Evolutionary conservation across 1,140 invertebrate genomes (phyloP).

Genomic region (Tetragonula clypearis): DNA sequence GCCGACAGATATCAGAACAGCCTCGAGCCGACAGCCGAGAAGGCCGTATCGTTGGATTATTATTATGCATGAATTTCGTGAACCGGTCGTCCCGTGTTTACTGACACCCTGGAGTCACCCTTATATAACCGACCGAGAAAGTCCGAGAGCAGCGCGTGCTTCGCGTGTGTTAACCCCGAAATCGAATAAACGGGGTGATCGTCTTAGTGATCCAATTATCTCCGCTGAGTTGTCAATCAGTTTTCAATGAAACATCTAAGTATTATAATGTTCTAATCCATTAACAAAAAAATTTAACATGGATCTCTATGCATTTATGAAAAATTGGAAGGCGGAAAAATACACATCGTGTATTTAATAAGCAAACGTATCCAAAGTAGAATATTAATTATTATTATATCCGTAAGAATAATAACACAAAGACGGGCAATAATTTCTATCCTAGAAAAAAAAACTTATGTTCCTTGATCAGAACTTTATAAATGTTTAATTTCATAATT

Average conservation of each 20-base stretch:
- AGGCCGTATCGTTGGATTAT: conserved; percentile 54
- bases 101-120: background rate
- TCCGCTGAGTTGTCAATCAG: background rate
- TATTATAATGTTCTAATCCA: no score
- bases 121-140: conserved; percentile 45
- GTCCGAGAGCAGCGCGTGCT: conserved; percentile 15
- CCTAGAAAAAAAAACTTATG: background rate
- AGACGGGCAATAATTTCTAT: background rate
- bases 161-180: background rate
- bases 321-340: no score
- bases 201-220: background rate
- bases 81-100: conserved; percentile 24
- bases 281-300: no score
- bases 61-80: conserved; percentile 51
- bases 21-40: conserved; percentile 60
- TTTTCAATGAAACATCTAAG: background rate
- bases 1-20: conserved; percentile 49
- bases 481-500: background rate
- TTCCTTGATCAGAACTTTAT: background rate
- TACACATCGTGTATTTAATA: no score
- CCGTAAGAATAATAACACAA: no score
- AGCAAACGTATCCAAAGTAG: no score
- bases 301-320: no score
- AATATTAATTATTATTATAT: no score
- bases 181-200: background rate